Evolutionary conservation across 2,113 vertebrate genomes (phyloP), one percentile per base, ranked within the genome.

Genomic region (Cairina moschata): DNA sequence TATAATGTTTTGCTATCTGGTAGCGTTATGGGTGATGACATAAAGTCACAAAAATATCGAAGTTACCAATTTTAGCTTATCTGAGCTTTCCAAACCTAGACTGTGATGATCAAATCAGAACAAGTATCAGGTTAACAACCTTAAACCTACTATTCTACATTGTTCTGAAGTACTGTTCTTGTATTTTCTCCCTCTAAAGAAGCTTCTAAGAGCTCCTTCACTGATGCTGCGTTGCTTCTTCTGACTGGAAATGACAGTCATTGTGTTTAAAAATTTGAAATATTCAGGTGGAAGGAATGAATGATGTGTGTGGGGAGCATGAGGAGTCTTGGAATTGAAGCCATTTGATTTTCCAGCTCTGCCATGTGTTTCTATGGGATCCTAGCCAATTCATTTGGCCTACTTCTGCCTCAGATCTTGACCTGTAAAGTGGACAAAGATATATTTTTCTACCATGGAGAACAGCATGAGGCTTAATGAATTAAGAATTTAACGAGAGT

Each of bases 41-140:
- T 58, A 63, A 89, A 95, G 94, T 97, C 94, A 97, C 89, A 96
- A 91, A 93, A 96, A 96, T 95, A 86, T 95, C 65, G 26, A 83
- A 74, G 80, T 94, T 94, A 95, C 67, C 59, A 44, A 87, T 74
- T 62, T 77, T 84, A 88, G 54, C 91, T 94, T 96, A 84, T 91
- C 83, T 74, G 92, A 94, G 91, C 91, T 94, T 94, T 95, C 72
- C 56, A 95, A 88, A 79, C 92, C 71, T 62, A 72, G 88, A 74
- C 55, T 54, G 22, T 20, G 31, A 52, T 73, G 92, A 94, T 95
- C 76, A 94, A 93, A 93, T 95, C 78, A 56, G 72, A 94, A 42
- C 25, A 54, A 85, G 84, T 80, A 83, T 86, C 69, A 86, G 82
- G 56, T 88, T 85, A 95, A 91, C 65, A 94, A 63, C 50, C 83